Evolutionary conservation across 2,113 vertebrate species (phyloP).

Genomic region (Erythrolamprus reginae): DNA sequence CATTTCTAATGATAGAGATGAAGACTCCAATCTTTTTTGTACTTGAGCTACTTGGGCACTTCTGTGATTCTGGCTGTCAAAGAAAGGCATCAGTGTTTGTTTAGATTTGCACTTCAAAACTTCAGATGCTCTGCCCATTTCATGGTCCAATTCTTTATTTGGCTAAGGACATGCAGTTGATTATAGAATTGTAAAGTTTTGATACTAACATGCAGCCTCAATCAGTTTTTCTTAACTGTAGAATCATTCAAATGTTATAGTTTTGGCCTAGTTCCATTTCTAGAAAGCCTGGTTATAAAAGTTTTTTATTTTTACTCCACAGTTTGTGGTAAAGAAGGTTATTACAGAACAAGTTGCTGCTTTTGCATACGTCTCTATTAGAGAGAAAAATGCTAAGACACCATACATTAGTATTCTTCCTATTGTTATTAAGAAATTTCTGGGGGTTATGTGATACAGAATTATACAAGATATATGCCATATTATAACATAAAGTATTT

Average conservation of each 20-base stretch:
- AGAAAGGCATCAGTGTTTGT: neutral
- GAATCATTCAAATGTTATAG: neutral
- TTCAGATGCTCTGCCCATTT: neutral
- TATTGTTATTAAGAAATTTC: neutral
- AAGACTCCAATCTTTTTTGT: neutral
- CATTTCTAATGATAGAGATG: neutral
- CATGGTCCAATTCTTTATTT: neutral
- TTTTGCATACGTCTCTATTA: conserved; percentile 2
- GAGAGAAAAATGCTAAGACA: neutral
- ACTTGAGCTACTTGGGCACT: neutral
- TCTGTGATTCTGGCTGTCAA: neutral
- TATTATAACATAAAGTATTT: neutral
- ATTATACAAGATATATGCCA: neutral
- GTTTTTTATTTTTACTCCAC: neutral
- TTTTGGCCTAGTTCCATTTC: neutral
- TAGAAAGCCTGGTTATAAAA: neutral
- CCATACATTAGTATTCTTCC: neutral
- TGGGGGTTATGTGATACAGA: neutral
- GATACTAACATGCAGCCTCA: neutral
- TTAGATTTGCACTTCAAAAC: neutral
- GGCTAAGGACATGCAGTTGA: neutral
- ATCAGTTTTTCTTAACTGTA: neutral
- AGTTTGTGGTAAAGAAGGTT: neutral
- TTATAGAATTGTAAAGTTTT: neutral
- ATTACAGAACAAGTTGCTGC: neutral